phyloP scores from a whole-genome alignment of 2,888 invertebrate species.

The Hypomecis atomaria region DNA sequence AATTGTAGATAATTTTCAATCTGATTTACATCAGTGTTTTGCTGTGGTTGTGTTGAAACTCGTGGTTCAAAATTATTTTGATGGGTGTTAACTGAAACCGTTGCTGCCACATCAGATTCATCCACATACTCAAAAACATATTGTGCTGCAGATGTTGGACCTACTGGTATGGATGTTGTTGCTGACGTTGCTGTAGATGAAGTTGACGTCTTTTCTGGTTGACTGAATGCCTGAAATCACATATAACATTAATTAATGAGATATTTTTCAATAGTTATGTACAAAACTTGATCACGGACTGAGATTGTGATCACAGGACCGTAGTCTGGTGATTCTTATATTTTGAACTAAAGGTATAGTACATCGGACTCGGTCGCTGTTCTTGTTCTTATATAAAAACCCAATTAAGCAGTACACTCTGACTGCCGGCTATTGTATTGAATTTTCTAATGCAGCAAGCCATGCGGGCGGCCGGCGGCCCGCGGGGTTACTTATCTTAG shows the following conservation, averaged over 20 bases:
- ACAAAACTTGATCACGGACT: no score
- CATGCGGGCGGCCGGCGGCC: no score
- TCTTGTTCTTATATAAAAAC: no score
- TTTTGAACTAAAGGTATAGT: no score
- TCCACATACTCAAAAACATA: not conserved
- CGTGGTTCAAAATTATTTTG: slow-evolving; percentile 3
- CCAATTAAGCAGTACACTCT: no score
- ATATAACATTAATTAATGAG: slow-evolving; percentile 1
- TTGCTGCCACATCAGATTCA: slow-evolving; percentile 5
- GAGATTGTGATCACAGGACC: not conserved
- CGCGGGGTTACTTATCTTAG: no score
- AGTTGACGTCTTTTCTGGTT: slow-evolving; percentile 13
- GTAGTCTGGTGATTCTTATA: no score
- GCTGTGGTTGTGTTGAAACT: slow-evolving; percentile 3
- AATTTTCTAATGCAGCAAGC: no score
- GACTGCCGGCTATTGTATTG: no score
- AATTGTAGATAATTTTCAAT: slow-evolving; percentile 18
- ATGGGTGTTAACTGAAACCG: slow-evolving; percentile 2
- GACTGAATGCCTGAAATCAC: slow-evolving; percentile 13
- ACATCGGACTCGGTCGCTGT: no score
- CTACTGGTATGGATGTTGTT: slow-evolving; percentile 7
- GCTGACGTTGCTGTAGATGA: slow-evolving; percentile 12
- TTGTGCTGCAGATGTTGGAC: slow-evolving; percentile 2
- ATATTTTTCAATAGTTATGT: not conserved
- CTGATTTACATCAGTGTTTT: not conserved